Conservation (phyloP, 2,113 vertebrate genomes). For the Istiophorus platypterus region DNA sequence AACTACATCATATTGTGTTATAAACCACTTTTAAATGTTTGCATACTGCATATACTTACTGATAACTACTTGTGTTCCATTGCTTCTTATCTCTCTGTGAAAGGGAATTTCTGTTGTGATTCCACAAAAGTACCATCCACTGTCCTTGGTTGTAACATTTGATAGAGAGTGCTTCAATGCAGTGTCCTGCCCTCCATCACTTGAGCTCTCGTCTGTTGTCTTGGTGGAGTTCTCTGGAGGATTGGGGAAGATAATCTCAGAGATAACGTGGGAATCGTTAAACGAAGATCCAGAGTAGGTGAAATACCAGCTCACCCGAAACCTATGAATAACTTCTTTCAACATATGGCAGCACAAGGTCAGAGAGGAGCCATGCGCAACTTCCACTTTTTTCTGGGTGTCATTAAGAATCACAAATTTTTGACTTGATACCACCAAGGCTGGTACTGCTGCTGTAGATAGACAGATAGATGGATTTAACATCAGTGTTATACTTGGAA, state of each 20-base stretch:
- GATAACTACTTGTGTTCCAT: conserved; percentile 46
- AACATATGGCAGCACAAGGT: conserved; percentile 55
- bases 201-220: fast-evolving
- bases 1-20: not conserved
- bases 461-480: conserved; percentile 4
- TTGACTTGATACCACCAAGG: not conserved
- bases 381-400: fast-evolving
- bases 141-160: not conserved
- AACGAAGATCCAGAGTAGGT: fast-evolving
- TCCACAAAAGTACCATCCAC: conserved; percentile 66
- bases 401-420: not conserved
- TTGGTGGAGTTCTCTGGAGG: fast-evolving
- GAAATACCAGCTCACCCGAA: conserved; percentile 56
- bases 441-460: conserved; percentile 10
- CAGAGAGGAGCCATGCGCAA: conserved; percentile 19
- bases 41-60: conserved; percentile 61
- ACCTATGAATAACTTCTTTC: fast-evolving
- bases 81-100: fast-evolving
- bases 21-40: not conserved
- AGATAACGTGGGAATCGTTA: fast-evolving
- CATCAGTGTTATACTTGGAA: not conserved
- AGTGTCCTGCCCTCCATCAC: fast-evolving
- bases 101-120: conserved; percentile 50
- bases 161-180: not conserved
- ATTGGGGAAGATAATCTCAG: fast-evolving